phyloP scores from a whole-genome alignment of 2,888 invertebrate species.

The Polymixis flavicincta region DNA sequence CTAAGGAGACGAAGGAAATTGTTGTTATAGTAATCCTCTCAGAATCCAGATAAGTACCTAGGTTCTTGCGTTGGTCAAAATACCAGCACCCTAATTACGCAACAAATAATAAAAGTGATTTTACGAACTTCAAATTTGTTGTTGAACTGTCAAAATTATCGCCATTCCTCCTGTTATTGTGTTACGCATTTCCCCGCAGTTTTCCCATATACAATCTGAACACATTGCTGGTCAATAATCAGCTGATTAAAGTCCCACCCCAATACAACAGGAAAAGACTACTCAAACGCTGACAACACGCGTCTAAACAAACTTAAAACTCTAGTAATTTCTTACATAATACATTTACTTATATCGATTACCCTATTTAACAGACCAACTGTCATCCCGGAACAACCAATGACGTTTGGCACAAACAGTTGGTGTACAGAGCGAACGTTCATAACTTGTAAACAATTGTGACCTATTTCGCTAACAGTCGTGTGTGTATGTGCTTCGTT shows the following conservation, averaged over 20 bases:
- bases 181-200: no score
- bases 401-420: conserved; percentile 54
- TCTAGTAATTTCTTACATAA: conserved; percentile 26
- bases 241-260: conserved; percentile 4
- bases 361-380: conserved; percentile 43
- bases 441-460: conserved; percentile 58
- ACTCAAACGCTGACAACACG: conserved; percentile 1
- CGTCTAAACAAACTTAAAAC: conserved; percentile 22
- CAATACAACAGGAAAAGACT: conserved; percentile 23
- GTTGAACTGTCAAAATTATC: no score
- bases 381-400: conserved; percentile 47
- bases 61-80: neutral
- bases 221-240: conserved; percentile 2
- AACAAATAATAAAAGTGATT: no score
- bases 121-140: no score
- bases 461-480: conserved; percentile 53
- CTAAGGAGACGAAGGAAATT: no score
- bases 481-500: conserved; percentile 27
- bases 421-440: conserved; percentile 13
- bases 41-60: neutral
- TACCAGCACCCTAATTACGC: neutral
- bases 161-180: no score
- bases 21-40: neutral
- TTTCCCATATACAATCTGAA: neutral
- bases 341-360: conserved; percentile 38